A percentile compares a stretch with the other conserved stretches of the same genome.
These are phyloP conservation scores for Myiagra hebetior DNA, from an alignment of 2,113 vertebrate species.

Conservation along the genomic window DNA sequence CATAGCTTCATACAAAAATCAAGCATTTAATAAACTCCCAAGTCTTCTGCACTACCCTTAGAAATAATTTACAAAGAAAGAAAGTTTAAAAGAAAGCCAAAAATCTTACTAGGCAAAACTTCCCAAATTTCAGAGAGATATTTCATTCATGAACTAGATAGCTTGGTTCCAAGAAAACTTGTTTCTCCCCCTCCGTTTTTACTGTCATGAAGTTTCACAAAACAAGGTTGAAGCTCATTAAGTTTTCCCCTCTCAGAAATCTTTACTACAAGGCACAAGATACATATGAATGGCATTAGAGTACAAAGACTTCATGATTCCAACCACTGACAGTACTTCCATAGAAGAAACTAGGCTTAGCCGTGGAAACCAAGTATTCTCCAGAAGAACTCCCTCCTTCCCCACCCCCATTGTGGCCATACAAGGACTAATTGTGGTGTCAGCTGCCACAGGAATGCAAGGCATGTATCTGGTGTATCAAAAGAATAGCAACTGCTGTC, in stretches of 20 bases:
- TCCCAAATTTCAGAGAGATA: background rate
- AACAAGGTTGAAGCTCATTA: background rate
- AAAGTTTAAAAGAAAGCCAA: background rate
- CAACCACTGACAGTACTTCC: accelerated
- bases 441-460: constrained; percentile 25
- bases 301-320: background rate
- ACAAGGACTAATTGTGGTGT: constrained; percentile 37
- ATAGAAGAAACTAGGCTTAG: background rate
- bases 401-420: background rate
- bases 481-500: constrained; percentile 49
- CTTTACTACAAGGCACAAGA: background rate
- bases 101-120: background rate
- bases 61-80: background rate
- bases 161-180: background rate
- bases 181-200: background rate
- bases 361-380: constrained; percentile 27
- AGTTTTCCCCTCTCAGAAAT: background rate
- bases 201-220: background rate
- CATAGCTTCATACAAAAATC: background rate
- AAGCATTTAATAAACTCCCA: background rate
- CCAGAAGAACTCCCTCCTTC: background rate
- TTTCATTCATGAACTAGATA: background rate
- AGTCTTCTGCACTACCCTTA: background rate
- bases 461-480: constrained; percentile 23
- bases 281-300: background rate